A percentile compares a stretch with the other conserved stretches of the same genome.
Conservation (phyloP, 1,140 invertebrate genomes). For the Belonocnema kinseyi region DNA sequence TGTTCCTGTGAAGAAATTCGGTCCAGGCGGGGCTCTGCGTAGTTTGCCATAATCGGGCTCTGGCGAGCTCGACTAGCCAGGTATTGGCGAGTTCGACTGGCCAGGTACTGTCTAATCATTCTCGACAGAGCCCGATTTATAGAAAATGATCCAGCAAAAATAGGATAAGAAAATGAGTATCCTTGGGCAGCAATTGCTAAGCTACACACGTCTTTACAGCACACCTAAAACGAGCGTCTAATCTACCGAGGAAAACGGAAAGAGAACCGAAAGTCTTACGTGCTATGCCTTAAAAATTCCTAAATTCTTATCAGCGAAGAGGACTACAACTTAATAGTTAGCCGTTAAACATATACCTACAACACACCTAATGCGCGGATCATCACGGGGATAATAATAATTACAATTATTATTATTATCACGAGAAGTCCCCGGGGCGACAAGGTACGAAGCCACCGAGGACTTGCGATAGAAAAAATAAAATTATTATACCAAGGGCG, state of each 20-base stretch:
- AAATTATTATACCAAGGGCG: conserved; percentile 60
- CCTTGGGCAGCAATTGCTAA: conserved; percentile 69
- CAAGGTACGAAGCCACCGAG: neutral
- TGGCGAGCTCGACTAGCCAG: no score
- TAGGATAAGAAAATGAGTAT: neutral
- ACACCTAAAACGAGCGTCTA: conserved; percentile 54
- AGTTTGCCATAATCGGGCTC: no score
- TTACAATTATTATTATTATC: conserved; percentile 34
- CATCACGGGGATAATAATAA: conserved; percentile 20
- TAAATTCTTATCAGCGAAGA: conserved; percentile 29
- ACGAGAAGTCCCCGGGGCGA: conserved; percentile 9
- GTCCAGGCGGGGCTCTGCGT: no score
- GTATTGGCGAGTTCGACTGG: no score
- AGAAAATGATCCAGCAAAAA: neutral
- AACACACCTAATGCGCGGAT: conserved; percentile 23
- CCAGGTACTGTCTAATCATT: no score
- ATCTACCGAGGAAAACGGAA: conserved; percentile 50
- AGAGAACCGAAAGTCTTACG: conserved; percentile 13
- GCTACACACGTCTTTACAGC: conserved; percentile 66
- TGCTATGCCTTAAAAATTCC: neutral
- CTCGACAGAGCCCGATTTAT: no score
- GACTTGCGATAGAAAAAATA: conserved; percentile 58
- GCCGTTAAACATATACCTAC: neutral
- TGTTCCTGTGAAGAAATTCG: no score
- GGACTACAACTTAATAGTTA: conserved; percentile 6